These are phyloP conservation scores for Leptinotarsa defecta DNA, from an alignment of 1,140 invertebrate species.

Conservation along the genomic window DNA sequence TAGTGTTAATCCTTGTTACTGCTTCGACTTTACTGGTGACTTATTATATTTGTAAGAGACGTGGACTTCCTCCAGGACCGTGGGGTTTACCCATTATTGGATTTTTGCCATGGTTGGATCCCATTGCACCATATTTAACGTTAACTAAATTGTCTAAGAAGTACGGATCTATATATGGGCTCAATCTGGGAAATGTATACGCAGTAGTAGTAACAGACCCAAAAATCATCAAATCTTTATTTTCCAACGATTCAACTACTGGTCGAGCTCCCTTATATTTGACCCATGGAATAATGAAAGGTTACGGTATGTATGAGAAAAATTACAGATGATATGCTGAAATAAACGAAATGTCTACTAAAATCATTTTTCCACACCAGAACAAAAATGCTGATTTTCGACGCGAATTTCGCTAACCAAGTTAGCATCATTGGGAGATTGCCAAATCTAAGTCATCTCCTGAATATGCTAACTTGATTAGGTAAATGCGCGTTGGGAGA, in stretches of 20 bases:
- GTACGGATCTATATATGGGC: conserved; percentile 73
- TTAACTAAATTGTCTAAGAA: conserved; percentile 66
- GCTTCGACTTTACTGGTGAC: conserved; percentile 28
- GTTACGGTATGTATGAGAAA: conserved; percentile 69
- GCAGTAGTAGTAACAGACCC: conserved; percentile 77
- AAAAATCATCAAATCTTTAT: conserved; percentile 68
- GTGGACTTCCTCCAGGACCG: conserved; percentile 74
- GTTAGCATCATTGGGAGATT: too few relatives aligned
- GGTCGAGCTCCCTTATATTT: conserved; percentile 79
- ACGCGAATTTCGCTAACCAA: too few relatives aligned
- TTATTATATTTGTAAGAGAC: conserved; percentile 43
- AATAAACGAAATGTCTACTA: background rate
- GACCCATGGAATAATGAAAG: conserved; percentile 84
- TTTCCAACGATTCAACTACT: conserved; percentile 70
- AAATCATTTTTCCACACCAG: background rate
- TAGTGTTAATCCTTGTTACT: conserved; percentile 21
- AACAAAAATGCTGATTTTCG: too few relatives aligned
- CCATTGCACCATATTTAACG: conserved; percentile 69
- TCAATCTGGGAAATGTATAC: conserved; percentile 73
- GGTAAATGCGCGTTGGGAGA: too few relatives aligned
- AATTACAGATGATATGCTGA: background rate
- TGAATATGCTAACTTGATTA: too few relatives aligned
- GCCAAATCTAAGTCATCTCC: too few relatives aligned
- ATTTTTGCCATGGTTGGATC: conserved; percentile 74
- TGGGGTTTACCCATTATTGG: conserved; percentile 77